Conservation (phyloP, 2,888 invertebrate species). For the Epirrhoe alternata region DNA sequence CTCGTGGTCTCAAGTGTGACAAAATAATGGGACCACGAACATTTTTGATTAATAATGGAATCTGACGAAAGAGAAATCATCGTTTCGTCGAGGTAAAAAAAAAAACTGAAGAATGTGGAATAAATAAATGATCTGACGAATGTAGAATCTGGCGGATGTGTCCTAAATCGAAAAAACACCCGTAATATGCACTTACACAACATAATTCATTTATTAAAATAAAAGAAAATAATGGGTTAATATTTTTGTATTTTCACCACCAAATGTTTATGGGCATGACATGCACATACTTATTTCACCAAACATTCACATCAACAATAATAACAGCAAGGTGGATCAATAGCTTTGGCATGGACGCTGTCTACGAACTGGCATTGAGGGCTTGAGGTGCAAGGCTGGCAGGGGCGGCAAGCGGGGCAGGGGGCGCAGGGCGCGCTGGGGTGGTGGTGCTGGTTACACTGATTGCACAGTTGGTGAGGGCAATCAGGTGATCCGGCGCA, state of each 20-base stretch:
- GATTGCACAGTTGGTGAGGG: conserved; percentile 36
- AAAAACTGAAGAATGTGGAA: no score
- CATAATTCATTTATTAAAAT: conserved; percentile 1
- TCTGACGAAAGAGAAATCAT: no score
- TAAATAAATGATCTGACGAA: no score
- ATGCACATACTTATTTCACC: conserved; percentile 44
- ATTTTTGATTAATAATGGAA: no score
- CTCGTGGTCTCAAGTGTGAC: no score
- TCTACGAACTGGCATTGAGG: conserved; percentile 56
- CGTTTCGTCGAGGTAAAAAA: no score
- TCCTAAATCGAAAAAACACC: no score
- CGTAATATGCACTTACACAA: background rate
- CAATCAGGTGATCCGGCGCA: conserved; percentile 26
- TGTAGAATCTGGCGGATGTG: no score
- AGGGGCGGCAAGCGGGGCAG: conserved; percentile 39
- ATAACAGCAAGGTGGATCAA: conserved; percentile 51
- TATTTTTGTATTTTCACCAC: conserved; percentile 60
- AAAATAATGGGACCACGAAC: no score
- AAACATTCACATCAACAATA: conserved; percentile 46
- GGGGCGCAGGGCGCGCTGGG: conserved; percentile 35
- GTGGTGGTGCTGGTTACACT: conserved; percentile 29
- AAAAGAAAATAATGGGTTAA: conserved; percentile 38
- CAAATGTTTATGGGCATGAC: conserved; percentile 56
- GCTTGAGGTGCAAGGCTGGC: conserved; percentile 39
- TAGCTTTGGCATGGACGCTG: conserved; percentile 48